A percentile compares a stretch with the other conserved stretches of the same genome.
These are phyloP conservation scores for Pogona vitticeps DNA, from an alignment of 2,113 vertebrate genomes.

Conservation along the genomic window DNA sequence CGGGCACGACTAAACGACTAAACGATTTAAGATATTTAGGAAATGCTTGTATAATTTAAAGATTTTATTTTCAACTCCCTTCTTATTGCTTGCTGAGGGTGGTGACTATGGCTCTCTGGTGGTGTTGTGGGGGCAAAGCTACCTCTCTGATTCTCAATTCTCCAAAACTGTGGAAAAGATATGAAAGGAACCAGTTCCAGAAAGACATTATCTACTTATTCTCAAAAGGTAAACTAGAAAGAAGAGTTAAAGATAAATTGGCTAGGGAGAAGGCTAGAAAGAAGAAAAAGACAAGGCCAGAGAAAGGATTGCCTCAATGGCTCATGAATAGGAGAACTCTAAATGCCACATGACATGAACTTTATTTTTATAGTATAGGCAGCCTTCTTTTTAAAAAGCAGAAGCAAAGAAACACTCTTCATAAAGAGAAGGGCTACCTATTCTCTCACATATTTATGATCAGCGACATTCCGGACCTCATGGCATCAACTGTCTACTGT, in stretches of 20 bases:
- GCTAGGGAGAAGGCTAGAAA: constrained; percentile 49
- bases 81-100: background rate
- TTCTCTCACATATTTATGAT: constrained; percentile 64
- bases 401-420: constrained; percentile 75
- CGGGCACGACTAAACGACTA: too few relatives aligned
- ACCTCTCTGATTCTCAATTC: constrained; percentile 11
- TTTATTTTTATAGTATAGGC: constrained; percentile 79
- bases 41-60: too few relatives aligned
- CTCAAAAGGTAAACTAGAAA: constrained; percentile 65
- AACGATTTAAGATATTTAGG: too few relatives aligned
- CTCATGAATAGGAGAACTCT: constrained; percentile 84
- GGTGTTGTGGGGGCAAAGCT: constrained; percentile 12
- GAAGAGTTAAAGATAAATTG: constrained; percentile 70
- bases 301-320: constrained; percentile 70
- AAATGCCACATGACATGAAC: constrained; percentile 81
- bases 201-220: constrained; percentile 48
- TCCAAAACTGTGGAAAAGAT: constrained; percentile 35
- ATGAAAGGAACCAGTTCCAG: constrained; percentile 16
- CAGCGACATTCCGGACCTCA: constrained; percentile 68
- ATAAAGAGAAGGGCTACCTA: constrained; percentile 68
- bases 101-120: background rate
- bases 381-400: constrained; percentile 79
- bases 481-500: constrained; percentile 65
- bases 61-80: too few relatives aligned
- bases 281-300: constrained; percentile 61